Conservation (phyloP, 92 coral and sea anemone species). For the Zoanthus sociatus region DNA sequence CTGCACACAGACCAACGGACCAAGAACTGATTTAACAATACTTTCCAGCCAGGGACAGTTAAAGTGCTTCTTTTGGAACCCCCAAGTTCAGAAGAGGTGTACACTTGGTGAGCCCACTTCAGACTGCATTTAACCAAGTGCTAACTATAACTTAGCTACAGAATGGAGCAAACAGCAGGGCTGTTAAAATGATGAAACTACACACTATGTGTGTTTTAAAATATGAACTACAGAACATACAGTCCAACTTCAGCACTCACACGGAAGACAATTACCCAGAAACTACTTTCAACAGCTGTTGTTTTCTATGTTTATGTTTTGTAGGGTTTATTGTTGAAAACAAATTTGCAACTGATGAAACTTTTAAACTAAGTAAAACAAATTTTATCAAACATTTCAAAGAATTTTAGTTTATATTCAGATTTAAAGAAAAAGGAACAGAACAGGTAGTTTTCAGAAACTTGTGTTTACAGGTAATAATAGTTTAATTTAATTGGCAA, state of each 20-base stretch:
- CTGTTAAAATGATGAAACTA: slow-evolving; percentile 34
- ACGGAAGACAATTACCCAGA: slow-evolving; percentile 50
- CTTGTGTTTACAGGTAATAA: neutral
- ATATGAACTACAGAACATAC: neutral
- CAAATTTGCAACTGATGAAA: too few species aligned
- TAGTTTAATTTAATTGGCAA: too few species aligned
- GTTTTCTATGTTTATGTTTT: too few species aligned
- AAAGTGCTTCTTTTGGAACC: slow-evolving; percentile 31
- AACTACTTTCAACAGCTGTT: slow-evolving; percentile 36
- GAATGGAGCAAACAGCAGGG: slow-evolving; percentile 68
- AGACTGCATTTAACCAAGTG: slow-evolving; percentile 55
- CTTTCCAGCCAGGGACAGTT: slow-evolving; percentile 46
- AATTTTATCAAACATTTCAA: neutral
- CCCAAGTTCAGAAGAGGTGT: slow-evolving; percentile 51
- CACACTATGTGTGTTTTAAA: neutral
- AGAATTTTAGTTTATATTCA: neutral
- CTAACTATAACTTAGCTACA: slow-evolving; percentile 72
- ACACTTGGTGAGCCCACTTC: slow-evolving; percentile 55
- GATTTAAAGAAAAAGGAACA: neutral
- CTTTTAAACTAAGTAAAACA: neutral
- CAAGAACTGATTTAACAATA: slow-evolving; percentile 41
- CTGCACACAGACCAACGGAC: slow-evolving; percentile 37
- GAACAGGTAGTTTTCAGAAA: neutral
- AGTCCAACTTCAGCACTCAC: slow-evolving; percentile 23
- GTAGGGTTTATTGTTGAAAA: neutral